Base-by-base conservation (phyloP, 2,888 invertebrate genomes). In the Malthinus flaveolus region DNA sequence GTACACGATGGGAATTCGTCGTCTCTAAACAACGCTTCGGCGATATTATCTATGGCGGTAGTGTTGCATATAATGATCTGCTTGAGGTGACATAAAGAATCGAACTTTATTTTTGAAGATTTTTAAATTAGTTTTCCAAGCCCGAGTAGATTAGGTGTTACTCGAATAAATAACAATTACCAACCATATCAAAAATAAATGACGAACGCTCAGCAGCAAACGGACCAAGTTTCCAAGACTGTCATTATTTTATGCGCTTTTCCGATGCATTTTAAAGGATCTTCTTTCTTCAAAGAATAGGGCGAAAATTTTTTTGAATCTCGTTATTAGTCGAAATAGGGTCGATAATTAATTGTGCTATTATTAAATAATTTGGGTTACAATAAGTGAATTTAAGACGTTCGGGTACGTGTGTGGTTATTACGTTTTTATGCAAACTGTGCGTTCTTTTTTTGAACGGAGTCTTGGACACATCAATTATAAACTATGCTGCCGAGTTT, bases 1-100 rank as follows among this genome's bases (percentile, higher is more conserved):
- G 74, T 75, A 6, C 75, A 75, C 58, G 69, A 70, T 49, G 71
- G 72, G 42, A 71, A 70, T 56, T 62, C 66, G 46, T 66, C 67
- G 7, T 56, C 67, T 7, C 55, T 56, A 23, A 62, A 61, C 49
- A 45, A 50, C 15, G 48, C 61, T 60, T 44, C 48, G 62, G 52
- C 45, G 59, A 11, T 52, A 64, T 36, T 52, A 52, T 35, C 65
- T 33, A 59, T 69, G 49, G 54, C 61, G 49, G 49, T 65, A 54
- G 61, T 56, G 13, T 61, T 62, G 48, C 53, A 33, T 36, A 54
- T 54, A 12, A 52, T 62, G 23, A 55, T 59, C 46, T 60, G 62
- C 37, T 51, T 68, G 37, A 67, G 70, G 70, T 70, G 70, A 70
- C 69, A 67, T 35, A 54, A 59, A 13, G 37, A 35, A 23, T 31